Conservation (phyloP, 2,113 vertebrate genomes). For the Potamarius usumacintae region DNA sequence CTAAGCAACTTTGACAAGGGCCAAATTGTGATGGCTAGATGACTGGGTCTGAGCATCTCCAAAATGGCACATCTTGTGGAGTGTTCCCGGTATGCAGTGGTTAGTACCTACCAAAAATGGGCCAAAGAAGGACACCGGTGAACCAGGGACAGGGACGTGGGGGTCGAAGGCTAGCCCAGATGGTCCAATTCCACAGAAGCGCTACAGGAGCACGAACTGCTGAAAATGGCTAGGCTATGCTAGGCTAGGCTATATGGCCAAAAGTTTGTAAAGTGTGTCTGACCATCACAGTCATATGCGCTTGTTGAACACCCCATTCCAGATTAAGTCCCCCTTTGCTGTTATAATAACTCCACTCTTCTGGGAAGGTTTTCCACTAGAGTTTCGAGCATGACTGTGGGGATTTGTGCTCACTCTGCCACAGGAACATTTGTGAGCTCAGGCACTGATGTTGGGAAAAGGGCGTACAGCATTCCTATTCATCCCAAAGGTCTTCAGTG, state of each 20-base stretch:
- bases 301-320: neutral
- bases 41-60: too few species aligned
- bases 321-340: neutral
- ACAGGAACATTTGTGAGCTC: neutral
- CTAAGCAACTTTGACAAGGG: too few species aligned
- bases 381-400: neutral
- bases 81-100: too few species aligned
- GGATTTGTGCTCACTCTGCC: neutral
- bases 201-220: too few species aligned
- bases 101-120: too few species aligned
- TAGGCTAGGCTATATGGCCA: neutral
- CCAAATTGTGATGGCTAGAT: too few species aligned
- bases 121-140: too few species aligned
- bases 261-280: neutral
- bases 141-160: too few species aligned
- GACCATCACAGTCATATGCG: neutral
- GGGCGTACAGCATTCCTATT: neutral
- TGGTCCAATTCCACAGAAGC: too few species aligned
- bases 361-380: neutral
- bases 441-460: neutral
- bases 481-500: neutral
- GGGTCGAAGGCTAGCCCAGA: too few species aligned
- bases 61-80: too few species aligned
- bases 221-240: too few species aligned
- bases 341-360: neutral